Conservation (phyloP, 2,797 vertebrate species). For the Xenentodon cancila region DNA sequence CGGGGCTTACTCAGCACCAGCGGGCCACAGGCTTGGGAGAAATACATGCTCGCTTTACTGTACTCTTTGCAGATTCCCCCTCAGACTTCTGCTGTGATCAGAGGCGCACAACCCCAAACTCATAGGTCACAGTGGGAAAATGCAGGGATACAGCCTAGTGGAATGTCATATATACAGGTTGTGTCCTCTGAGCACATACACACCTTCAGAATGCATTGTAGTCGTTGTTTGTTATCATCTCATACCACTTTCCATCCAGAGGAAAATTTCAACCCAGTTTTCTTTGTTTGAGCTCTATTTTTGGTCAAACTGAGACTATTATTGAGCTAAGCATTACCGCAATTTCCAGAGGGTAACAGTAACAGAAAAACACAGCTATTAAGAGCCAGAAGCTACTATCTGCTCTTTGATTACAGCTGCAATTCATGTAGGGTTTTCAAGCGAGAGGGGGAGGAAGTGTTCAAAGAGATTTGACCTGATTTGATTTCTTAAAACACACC, state of each 20-base stretch:
- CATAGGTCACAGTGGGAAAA: conserved; percentile 70
- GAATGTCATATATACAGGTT: conserved; percentile 78
- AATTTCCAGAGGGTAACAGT: conserved; percentile 49
- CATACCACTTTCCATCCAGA: conserved; percentile 42
- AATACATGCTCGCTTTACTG: conserved; percentile 75
- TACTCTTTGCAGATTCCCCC: conserved; percentile 70
- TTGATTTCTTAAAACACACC: conserved; percentile 31
- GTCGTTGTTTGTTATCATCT: conserved; percentile 49
- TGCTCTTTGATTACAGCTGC: conserved; percentile 29
- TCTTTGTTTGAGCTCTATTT: conserved; percentile 48
- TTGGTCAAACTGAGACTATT: conserved; percentile 54
- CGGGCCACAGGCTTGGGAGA: conserved; percentile 73
- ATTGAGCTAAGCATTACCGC: conserved; percentile 40
- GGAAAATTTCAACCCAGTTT: conserved; percentile 37
- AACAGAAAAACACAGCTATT: conserved; percentile 41
- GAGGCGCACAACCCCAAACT: conserved; percentile 62
- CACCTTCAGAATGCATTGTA: conserved; percentile 72
- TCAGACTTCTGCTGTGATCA: conserved; percentile 62
- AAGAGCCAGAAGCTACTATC: conserved; percentile 11
- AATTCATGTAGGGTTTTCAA: conserved; percentile 17
- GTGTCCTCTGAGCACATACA: conserved; percentile 66
- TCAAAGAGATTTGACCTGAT: conserved; percentile 38
- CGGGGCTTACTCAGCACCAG: conserved; percentile 85
- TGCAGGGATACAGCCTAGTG: conserved; percentile 65
- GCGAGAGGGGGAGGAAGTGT: not conserved